Evolutionary conservation across 2,888 invertebrate genomes (phyloP).

Genomic region (Leucophenga montana): DNA sequence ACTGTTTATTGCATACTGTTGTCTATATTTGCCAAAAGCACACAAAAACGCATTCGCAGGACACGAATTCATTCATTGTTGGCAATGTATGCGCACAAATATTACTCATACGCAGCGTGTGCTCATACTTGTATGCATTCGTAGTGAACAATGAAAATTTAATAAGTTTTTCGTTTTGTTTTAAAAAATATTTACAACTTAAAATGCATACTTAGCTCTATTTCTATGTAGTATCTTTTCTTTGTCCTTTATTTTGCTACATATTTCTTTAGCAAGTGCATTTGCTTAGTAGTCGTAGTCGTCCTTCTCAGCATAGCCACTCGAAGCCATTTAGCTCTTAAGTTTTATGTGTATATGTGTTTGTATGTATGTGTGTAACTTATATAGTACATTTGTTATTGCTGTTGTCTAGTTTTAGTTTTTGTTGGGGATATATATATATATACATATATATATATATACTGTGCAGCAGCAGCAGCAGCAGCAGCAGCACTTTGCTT

Average conservation of each 20-base stretch:
- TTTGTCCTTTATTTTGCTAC: neutral
- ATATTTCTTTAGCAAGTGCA: neutral
- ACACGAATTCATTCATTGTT: too few relatives aligned
- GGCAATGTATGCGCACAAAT: neutral
- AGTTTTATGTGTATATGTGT: too few relatives aligned
- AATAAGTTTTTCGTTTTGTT: constrained; percentile 19
- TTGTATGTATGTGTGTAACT: too few relatives aligned
- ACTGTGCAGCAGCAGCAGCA: constrained; percentile 47
- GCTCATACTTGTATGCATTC: neutral
- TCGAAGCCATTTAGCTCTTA: too few relatives aligned
- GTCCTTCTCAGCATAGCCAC: too few relatives aligned
- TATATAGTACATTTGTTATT: constrained; percentile 5
- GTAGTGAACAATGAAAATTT: constrained; percentile 1
- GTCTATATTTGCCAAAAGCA: too few relatives aligned
- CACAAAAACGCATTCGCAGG: too few relatives aligned
- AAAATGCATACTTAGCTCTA: too few relatives aligned
- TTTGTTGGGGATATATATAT: neutral
- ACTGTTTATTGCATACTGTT: too few relatives aligned
- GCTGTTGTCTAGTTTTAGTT: neutral
- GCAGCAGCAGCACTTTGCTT: constrained; percentile 51
- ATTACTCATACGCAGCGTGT: constrained; percentile 17
- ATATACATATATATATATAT: too few relatives aligned
- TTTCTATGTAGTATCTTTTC: too few relatives aligned
- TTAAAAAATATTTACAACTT: neutral
- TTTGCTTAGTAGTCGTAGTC: neutral